Percentiles rank a stretch among this genome's conserved stretches.
Conservation (phyloP, 2,888 invertebrate species). For the Serripes groenlandicus region DNA sequence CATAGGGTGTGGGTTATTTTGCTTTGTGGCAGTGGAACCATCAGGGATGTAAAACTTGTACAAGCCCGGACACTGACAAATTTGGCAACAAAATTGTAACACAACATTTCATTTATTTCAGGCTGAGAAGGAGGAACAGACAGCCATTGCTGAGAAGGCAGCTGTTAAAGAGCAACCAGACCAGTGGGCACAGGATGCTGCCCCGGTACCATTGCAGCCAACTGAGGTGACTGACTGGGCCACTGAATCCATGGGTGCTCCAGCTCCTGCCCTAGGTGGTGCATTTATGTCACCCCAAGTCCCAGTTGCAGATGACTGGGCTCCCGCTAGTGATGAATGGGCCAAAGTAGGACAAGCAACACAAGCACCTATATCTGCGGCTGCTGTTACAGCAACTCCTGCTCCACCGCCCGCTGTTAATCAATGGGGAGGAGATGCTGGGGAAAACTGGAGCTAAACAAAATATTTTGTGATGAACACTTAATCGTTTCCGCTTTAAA, state of each 20-base stretch:
- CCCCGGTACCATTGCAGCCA: slow-evolving; percentile 48
- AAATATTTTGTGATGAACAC: slow-evolving; percentile 5
- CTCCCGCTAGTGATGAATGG: slow-evolving; percentile 78
- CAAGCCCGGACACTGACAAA: too few relatives aligned
- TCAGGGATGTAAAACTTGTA: too few relatives aligned
- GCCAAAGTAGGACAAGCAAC: slow-evolving; percentile 69
- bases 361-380: slow-evolving; percentile 51
- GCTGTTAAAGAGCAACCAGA: slow-evolving; percentile 76
- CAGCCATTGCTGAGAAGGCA: slow-evolving; percentile 80
- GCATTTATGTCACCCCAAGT: slow-evolving; percentile 59
- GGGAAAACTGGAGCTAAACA: slow-evolving; percentile 78
- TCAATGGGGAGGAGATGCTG: slow-evolving; percentile 80
- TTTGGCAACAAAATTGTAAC: too few relatives aligned
- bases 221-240: slow-evolving; percentile 83
- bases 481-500: background rate
- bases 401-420: slow-evolving; percentile 58
- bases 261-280: slow-evolving; percentile 67
- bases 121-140: slow-evolving; percentile 97
- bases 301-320: slow-evolving; percentile 74
- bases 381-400: slow-evolving; percentile 59
- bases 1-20: too few relatives aligned
- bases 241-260: slow-evolving; percentile 75
- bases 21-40: too few relatives aligned
- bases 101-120: too few relatives aligned
- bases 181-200: slow-evolving; percentile 74